A percentile compares a stretch with the other conserved stretches of the same genome.
phyloP scores from a whole-genome alignment of 2,888 invertebrate genomes.

The Helobdella robusta region DNA sequence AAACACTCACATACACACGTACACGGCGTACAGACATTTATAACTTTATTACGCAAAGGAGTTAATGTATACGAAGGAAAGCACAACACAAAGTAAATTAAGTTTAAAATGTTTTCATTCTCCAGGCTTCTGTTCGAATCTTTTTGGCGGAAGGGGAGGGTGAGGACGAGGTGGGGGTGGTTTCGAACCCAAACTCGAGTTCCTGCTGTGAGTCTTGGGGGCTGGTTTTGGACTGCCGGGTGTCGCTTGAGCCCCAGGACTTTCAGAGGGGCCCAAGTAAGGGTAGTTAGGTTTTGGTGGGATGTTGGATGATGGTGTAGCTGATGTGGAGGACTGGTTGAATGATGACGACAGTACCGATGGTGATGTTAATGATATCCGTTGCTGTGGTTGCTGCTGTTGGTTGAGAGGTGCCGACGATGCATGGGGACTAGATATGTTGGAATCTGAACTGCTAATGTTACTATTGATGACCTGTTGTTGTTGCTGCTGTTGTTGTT shows the following conservation, averaged over 20 bases:
- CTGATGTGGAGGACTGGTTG: neutral
- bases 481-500: slow-evolving; percentile 9
- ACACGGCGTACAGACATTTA: too few relatives aligned
- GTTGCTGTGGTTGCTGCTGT: slow-evolving; percentile 11
- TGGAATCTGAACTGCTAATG: too few relatives aligned
- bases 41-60: too few relatives aligned
- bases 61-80: too few relatives aligned
- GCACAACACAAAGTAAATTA: too few relatives aligned
- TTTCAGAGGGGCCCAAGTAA: neutral
- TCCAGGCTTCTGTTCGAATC: neutral
- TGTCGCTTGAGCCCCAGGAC: neutral
- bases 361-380: slow-evolving; percentile 44
- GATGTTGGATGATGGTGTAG: neutral
- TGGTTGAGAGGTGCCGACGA: too few relatives aligned
- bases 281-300: neutral
- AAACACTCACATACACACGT: too few relatives aligned
- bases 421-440: too few relatives aligned
- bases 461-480: too few relatives aligned
- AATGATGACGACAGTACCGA: too few relatives aligned
- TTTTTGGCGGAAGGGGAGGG: slow-evolving; percentile 14
- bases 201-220: neutral
- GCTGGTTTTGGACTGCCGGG: neutral
- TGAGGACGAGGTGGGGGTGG: slow-evolving; percentile 9
- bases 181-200: slow-evolving; percentile 2
- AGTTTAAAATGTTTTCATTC: too few relatives aligned